These are phyloP conservation scores for Choreutis nemorana DNA, from an alignment of 2,888 invertebrate genomes.

Conservation along the genomic window DNA sequence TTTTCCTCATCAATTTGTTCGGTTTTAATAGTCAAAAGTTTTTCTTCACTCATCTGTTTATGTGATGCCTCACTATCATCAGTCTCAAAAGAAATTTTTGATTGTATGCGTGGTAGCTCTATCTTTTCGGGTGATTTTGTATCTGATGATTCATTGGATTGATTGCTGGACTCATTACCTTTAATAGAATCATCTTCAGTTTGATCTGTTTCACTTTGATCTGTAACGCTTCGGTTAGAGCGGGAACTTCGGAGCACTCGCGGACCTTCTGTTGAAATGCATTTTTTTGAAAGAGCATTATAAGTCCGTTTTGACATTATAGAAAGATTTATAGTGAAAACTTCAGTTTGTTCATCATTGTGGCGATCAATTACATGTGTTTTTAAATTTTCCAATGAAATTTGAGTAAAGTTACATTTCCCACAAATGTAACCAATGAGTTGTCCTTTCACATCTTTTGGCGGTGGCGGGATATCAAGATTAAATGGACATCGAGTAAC, in stretches of 20 bases:
- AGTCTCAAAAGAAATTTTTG: slow-evolving; percentile 42
- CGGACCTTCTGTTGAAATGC: slow-evolving; percentile 13
- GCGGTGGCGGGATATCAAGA: slow-evolving; percentile 49
- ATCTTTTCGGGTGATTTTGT: slow-evolving; percentile 1
- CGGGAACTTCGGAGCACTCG: slow-evolving; percentile 27
- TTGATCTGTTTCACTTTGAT: slow-evolving; percentile 20
- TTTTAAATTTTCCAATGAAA: slow-evolving; percentile 67
- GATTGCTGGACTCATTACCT: slow-evolving; percentile 10
- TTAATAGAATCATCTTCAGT: slow-evolving; percentile 14
- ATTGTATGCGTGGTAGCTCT: slow-evolving; percentile 19
- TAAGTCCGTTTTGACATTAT: slow-evolving; percentile 30
- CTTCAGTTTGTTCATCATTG: slow-evolving; percentile 48
- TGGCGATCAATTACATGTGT: slow-evolving; percentile 70
- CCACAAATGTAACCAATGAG: slow-evolving; percentile 72
- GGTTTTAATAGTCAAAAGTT: slow-evolving; percentile 5
- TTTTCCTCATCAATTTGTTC: slow-evolving; percentile 10
- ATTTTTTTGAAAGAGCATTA: slow-evolving; percentile 17
- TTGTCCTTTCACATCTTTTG: slow-evolving; percentile 41
- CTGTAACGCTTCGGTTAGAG: slow-evolving; percentile 21
- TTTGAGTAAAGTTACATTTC: slow-evolving; percentile 77
- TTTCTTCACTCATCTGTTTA: slow-evolving; percentile 9
- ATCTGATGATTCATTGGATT: slow-evolving; percentile 1
- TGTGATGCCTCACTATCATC: slow-evolving; percentile 21
- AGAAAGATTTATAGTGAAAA: slow-evolving; percentile 44
- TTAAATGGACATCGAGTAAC: slow-evolving; percentile 31